Conservation (phyloP, 2,113 vertebrate species). For the Tauraco erythrolophus region DNA sequence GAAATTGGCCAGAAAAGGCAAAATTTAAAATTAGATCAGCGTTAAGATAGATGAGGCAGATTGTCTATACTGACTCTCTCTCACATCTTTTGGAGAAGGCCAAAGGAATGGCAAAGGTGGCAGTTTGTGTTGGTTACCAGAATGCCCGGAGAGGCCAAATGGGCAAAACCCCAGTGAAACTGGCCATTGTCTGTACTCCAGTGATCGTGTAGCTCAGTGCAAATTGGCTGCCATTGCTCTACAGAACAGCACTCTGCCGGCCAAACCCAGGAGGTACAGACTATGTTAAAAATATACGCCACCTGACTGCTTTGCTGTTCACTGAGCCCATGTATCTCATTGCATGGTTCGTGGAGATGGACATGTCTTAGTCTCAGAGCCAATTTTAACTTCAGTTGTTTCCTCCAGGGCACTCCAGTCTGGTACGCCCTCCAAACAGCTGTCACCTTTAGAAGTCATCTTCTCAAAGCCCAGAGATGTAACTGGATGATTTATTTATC, state of each 20-base stretch:
- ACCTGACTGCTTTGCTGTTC: not conserved
- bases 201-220: not conserved
- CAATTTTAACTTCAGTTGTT: not conserved
- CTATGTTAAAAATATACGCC: not conserved
- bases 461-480: not conserved
- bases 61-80: not conserved
- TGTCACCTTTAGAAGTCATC: not conserved
- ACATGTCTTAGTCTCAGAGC: not conserved
- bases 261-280: not conserved
- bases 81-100: not conserved
- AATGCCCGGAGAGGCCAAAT: not conserved
- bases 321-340: fast-evolving
- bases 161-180: not conserved
- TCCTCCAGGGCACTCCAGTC: not conserved
- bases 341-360: not conserved
- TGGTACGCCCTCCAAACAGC: not conserved
- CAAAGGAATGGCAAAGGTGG: not conserved
- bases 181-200: not conserved
- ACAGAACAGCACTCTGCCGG: not conserved
- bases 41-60: not conserved
- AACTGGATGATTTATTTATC: not conserved
- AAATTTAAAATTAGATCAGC: not conserved
- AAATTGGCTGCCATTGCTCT: not conserved
- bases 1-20: not conserved
- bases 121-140: not conserved